Evolutionary conservation across 2,797 vertebrate species (phyloP).

Genomic region (Cyprinella venusta): DNA sequence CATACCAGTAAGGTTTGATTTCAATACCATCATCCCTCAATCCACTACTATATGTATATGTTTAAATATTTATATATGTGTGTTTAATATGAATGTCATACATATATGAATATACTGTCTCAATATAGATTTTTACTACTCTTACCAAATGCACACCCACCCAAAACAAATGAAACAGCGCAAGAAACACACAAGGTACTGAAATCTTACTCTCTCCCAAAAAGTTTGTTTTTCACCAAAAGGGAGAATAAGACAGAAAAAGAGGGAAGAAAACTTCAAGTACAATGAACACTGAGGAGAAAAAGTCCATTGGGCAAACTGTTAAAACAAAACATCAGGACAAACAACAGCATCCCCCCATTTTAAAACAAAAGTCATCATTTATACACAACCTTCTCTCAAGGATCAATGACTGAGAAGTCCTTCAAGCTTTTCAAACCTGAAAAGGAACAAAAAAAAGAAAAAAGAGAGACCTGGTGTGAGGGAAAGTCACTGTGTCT

Average conservation of each 20-base stretch:
- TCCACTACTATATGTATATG: conserved; percentile 52
- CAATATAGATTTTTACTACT: conserved; percentile 71
- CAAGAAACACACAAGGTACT: conserved; percentile 62
- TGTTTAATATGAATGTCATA: conserved; percentile 64
- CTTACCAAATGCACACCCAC: conserved; percentile 62
- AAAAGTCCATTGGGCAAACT: conserved; percentile 89
- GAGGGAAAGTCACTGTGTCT: conserved; percentile 82
- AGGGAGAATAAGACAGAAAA: conserved; percentile 78
- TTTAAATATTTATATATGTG: conserved; percentile 50
- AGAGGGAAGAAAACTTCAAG: conserved; percentile 93
- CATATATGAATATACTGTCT: conserved; percentile 68
- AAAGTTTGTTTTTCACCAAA: conserved; percentile 58
- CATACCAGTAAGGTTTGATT: conserved; percentile 76
- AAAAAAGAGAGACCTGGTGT: conserved; percentile 77
- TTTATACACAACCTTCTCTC: conserved; percentile 65
- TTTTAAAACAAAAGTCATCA: conserved; percentile 64
- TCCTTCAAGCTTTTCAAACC: conserved; percentile 68
- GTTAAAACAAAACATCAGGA: conserved; percentile 72
- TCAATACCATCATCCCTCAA: conserved; percentile 58
- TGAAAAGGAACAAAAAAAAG: conserved; percentile 53
- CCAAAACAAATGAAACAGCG: conserved; percentile 58
- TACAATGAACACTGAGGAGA: conserved; percentile 88
- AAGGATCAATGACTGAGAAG: conserved; percentile 59
- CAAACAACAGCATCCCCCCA: conserved; percentile 60
- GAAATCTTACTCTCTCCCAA: conserved; percentile 75